Evolutionary conservation across 2,797 vertebrate genomes (phyloP), one percentile per base, ranked within the genome.

Genomic region (Antennarius maculatus): DNA sequence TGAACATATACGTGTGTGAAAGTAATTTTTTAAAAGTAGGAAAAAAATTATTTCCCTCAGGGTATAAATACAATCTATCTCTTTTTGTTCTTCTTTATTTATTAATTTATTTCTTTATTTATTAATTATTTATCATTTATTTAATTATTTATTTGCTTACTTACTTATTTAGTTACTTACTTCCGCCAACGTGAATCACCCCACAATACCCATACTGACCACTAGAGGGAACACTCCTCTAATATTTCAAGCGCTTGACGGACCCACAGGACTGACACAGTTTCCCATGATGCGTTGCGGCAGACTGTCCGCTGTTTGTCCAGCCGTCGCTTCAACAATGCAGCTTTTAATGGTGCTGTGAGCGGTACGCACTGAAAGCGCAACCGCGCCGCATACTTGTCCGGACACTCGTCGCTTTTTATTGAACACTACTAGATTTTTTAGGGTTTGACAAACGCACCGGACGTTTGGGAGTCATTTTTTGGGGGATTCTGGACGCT

Each of bases 261-360:
- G 7, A 23, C 52, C 10, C 66, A 0, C 47, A 16, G 11, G 28
- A n/a, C 42, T 71, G 23, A 77, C 83, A 60, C 46, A 7, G 54
- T 82, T 84, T 89, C 92, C 91, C 92, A 89, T 28, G 78, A 82
- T 89, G 78, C 90, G 28, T 71, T 61, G 85, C 85, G 54, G 77
- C 63, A 59, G 49, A 56, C 77, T 62, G 74, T 89, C 81, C 69
- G 56, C 81, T 79, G 83, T 88, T 88, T 83, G 86, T 87, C 70
- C 88, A 68, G 84, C 82, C 80, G 74, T 86, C 72, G 62, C 81
- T 87, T 65, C 83, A 88, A 90, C 90, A 87, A 90, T 92, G 90
- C 90, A 90, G 89, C 77, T 87, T 88, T 90, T 91, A 90, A 90
- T 89, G 89, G 84, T 65, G 82, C 88, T 70, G 77, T 73, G 76